phyloP scores from a whole-genome alignment of 2,113 vertebrate genomes.

The Dascyllus trimaculatus region DNA sequence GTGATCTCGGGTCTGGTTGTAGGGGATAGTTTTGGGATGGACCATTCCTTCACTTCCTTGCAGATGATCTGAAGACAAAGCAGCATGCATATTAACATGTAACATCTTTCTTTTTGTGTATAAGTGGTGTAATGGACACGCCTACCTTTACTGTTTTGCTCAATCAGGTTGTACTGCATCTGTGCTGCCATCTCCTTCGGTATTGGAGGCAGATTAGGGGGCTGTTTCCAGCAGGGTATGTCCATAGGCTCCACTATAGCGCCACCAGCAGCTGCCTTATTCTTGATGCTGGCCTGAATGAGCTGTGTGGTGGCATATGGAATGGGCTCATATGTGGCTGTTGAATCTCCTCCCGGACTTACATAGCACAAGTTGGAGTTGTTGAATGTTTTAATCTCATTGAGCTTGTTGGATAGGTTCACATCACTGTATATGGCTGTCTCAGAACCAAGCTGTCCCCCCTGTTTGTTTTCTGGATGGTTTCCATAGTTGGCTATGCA shows the following conservation, averaged over 20 bases:
- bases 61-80: constrained; percentile 76
- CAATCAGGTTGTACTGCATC: constrained; percentile 93
- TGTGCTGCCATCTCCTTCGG: constrained; percentile 89
- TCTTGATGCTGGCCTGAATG: constrained; percentile 92
- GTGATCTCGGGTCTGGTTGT: constrained; percentile 91
- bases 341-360: constrained; percentile 87
- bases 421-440: constrained; percentile 94
- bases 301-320: constrained; percentile 97
- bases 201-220: constrained; percentile 86
- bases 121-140: background rate
- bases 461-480: constrained; percentile 94
- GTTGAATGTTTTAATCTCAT: constrained; percentile 97
- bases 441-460: constrained; percentile 92
- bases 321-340: constrained; percentile 88
- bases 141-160: constrained; percentile 94
- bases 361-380: constrained; percentile 93
- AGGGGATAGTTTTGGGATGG: constrained; percentile 88
- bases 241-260: constrained; percentile 83
- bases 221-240: constrained; percentile 90
- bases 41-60: constrained; percentile 85
- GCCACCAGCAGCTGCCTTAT: constrained; percentile 76
- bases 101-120: background rate
- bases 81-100: background rate
- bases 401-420: constrained; percentile 96
- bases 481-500: constrained; percentile 98